Evolutionary conservation across 1,140 invertebrate species (phyloP).

Genomic region (Brachionus koreanus): DNA sequence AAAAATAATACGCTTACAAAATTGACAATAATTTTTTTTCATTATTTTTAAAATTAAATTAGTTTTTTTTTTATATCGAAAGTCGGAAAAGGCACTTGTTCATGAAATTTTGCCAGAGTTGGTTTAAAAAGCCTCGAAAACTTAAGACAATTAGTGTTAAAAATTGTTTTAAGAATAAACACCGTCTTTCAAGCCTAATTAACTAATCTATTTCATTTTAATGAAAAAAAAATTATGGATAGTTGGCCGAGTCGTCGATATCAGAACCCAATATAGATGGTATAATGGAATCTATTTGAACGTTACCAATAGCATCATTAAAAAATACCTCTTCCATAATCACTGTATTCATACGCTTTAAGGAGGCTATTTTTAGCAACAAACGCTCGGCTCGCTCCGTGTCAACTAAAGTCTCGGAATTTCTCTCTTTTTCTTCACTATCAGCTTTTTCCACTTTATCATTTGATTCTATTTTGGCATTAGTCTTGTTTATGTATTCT

Average conservation of each 20-base stretch:
- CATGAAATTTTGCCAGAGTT: neutral
- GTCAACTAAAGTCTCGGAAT: neutral
- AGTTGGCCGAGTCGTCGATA: neutral
- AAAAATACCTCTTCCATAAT: conserved; percentile 44
- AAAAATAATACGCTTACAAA: conserved; percentile 11
- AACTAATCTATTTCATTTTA: neutral
- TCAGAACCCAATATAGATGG: conserved; percentile 41
- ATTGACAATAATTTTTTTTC: neutral
- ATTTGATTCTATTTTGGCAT: neutral
- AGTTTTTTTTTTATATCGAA: neutral
- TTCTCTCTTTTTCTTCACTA: neutral
- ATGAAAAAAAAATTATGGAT: neutral
- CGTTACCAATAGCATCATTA: conserved; percentile 32
- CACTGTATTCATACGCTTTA: conserved; percentile 21
- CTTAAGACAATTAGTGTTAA: neutral
- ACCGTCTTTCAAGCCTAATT: neutral
- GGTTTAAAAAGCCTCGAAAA: neutral
- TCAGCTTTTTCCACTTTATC: conserved; percentile 15
- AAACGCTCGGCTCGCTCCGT: neutral
- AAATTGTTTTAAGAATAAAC: neutral
- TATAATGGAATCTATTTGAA: conserved; percentile 42
- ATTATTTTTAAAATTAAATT: neutral
- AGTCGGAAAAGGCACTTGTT: conserved; percentile 17
- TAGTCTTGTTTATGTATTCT: neutral
- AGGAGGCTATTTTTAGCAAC: conserved; percentile 20